phyloP scores from a whole-genome alignment of 64 coral and sea anemone genomes.

The Cladopsammia gracilis region DNA sequence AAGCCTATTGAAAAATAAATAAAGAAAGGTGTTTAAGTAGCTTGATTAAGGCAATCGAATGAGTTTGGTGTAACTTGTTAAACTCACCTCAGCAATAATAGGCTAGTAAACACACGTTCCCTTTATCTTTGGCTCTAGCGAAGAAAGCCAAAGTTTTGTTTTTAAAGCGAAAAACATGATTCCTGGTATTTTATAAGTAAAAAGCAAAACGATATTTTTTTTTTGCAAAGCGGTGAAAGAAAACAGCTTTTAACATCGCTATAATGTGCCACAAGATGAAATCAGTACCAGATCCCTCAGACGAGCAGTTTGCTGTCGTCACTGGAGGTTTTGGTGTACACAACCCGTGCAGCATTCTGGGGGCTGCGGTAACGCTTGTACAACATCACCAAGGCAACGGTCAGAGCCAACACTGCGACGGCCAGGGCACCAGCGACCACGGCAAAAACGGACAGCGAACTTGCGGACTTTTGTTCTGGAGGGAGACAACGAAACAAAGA shows the following conservation, averaged over 20 bases:
- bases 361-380: constrained; percentile 51
- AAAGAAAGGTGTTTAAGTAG: too few relatives aligned
- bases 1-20: too few relatives aligned
- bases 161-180: too few relatives aligned
- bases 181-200: too few relatives aligned
- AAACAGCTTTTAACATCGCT: neutral
- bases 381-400: constrained; percentile 67
- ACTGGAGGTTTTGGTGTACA: constrained; percentile 37
- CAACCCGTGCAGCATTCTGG: constrained; percentile 32
- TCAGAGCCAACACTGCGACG: constrained; percentile 62
- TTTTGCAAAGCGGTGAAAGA: neutral
- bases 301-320: constrained; percentile 36
- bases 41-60: too few relatives aligned
- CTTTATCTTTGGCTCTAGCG: neutral
- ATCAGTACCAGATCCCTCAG: neutral
- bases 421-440: constrained; percentile 79
- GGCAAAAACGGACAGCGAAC: constrained; percentile 62
- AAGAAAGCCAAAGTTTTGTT: too few relatives aligned
- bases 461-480: neutral
- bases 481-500: neutral
- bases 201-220: too few relatives aligned
- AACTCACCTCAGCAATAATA: too few relatives aligned
- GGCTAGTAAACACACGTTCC: neutral
- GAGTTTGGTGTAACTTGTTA: too few relatives aligned
- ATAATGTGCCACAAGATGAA: constrained; percentile 10